A percentile compares a stretch with the other conserved stretches of the same genome.
Evolutionary conservation across 1,140 invertebrate species (phyloP).

Genomic region (Bombus consobrinus): DNA sequence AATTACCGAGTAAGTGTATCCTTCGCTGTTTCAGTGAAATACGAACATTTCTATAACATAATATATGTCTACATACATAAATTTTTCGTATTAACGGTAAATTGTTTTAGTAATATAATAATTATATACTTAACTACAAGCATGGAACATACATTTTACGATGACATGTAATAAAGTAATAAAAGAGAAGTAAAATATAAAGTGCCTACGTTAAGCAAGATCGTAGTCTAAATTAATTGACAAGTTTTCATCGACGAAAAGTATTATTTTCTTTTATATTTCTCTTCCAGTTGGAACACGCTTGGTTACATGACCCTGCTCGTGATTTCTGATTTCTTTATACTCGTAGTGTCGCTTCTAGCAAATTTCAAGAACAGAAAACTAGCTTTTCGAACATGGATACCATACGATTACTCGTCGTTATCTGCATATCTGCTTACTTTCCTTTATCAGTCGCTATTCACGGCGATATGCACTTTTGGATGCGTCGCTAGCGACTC

Average conservation of each 20-base stretch:
- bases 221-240: not conserved
- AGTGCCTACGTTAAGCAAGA: no score
- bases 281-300: conserved; percentile 14
- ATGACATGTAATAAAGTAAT: not conserved
- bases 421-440: conserved; percentile 37
- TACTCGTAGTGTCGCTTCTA: conserved; percentile 46
- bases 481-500: conserved; percentile 58
- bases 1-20: conserved; percentile 48
- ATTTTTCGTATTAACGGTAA: no score
- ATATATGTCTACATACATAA: no score
- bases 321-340: not conserved
- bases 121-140: no score
- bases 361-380: conserved; percentile 27
- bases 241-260: no score
- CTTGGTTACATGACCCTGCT: conserved; percentile 37
- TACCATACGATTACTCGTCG: conserved; percentile 55
- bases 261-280: no score
- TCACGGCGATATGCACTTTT: conserved; percentile 9
- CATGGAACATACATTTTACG: no score
- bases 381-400: conserved; percentile 61
- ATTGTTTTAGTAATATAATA: no score
- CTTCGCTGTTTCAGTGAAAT: not conserved
- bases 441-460: conserved; percentile 57
- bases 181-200: not conserved
- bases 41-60: no score